Percentiles rank a stretch among this genome's conserved stretches.
Conservation (phyloP, 2,113 vertebrate species). For the Thunnus thynnus region DNA sequence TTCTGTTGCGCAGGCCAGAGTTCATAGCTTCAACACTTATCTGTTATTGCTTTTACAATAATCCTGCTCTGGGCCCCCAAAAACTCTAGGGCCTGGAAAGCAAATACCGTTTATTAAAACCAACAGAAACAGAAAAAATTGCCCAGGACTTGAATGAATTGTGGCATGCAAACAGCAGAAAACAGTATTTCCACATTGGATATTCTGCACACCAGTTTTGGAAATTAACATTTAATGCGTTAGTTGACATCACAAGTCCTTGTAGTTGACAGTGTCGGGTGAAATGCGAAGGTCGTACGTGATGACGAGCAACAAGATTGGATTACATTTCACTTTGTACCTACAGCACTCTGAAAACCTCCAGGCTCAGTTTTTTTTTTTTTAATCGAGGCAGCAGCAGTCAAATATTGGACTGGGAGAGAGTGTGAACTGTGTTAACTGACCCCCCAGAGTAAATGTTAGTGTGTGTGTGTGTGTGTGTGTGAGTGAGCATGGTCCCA, state of each 20-base stretch:
- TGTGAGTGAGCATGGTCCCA: slow-evolving; percentile 35
- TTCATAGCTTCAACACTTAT: background rate
- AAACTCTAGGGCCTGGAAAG: slow-evolving; percentile 8
- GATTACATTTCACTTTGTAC: background rate
- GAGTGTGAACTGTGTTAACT: slow-evolving; percentile 31
- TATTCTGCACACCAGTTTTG: background rate
- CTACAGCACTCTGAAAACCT: slow-evolving; percentile 15
- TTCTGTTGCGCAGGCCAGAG: background rate
- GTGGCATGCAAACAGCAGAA: background rate
- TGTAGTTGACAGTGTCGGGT: background rate
- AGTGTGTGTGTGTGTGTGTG: slow-evolving; percentile 15
- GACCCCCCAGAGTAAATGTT: slow-evolving; percentile 52
- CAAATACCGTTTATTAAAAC: slow-evolving; percentile 26
- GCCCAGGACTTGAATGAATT: background rate
- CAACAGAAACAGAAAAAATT: background rate
- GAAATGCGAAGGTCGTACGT: slow-evolving; percentile 14
- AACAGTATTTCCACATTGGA: too few relatives aligned
- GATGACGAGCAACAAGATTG: background rate
- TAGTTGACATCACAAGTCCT: background rate
- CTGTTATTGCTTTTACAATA: background rate
- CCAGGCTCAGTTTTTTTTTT: background rate
- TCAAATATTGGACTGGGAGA: slow-evolving; percentile 34
- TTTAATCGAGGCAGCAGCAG: slow-evolving; percentile 2
- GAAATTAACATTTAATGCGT: background rate
- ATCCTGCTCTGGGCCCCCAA: background rate